Percentiles rank a stretch among this genome's conserved stretches.
These are phyloP conservation scores for Rhinogobius similis DNA, from an alignment of 2,113 vertebrate species.

Conservation along the genomic window DNA sequence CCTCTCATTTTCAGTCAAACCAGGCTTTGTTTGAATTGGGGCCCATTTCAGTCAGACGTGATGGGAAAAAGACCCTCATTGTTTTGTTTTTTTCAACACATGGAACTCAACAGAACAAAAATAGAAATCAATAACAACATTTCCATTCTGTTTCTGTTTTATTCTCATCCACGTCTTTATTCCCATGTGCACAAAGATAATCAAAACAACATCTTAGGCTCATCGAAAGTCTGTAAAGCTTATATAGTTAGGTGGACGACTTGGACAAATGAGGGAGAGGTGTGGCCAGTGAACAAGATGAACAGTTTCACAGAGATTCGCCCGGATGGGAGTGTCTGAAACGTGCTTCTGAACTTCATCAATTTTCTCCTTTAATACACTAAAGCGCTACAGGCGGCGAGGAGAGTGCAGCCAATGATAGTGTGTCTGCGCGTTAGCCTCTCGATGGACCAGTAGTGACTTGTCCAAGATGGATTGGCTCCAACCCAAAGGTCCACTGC, in stretches of 20 bases:
- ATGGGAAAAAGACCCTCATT: no score
- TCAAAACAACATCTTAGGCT: no score
- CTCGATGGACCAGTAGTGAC: neutral
- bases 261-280: slow-evolving; percentile 3
- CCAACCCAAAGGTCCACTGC: neutral
- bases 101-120: no score
- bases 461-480: slow-evolving; percentile 1
- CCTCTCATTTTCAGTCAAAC: no score
- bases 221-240: neutral
- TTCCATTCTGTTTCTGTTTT: no score
- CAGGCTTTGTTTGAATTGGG: no score
- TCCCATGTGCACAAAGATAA: no score
- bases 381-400: slow-evolving; percentile 3
- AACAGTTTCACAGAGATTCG: neutral
- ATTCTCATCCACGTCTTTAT: no score
- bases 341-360: slow-evolving; percentile 3
- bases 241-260: neutral
- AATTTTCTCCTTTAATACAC: neutral
- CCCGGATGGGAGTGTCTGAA: neutral
- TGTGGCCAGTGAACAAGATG: neutral
- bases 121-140: no score
- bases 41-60: no score
- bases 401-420: neutral
- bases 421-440: neutral
- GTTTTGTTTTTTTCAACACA: no score